A percentile compares a stretch with the other conserved stretches of the same genome.
Conservation (phyloP, 2,113 vertebrate genomes). For the Phyllopteryx taeniolatus region DNA sequence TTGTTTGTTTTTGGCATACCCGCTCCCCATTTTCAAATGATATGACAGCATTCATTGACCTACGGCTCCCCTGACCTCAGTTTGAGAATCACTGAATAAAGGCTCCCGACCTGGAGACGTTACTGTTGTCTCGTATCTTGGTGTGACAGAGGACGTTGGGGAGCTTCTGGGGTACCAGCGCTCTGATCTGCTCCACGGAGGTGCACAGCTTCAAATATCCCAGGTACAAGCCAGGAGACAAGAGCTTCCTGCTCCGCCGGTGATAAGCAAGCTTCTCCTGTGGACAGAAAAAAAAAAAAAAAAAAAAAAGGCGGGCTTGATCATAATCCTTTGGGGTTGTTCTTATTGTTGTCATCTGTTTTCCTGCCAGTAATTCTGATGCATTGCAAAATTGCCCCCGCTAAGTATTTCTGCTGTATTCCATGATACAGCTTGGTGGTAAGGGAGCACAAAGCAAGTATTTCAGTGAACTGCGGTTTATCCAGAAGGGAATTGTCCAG, state of each 20-base stretch:
- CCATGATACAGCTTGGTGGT: conserved; percentile 58
- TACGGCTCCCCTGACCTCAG: neutral
- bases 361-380: conserved; percentile 27
- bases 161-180: conserved; percentile 82
- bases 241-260: conserved; percentile 77
- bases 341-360: neutral
- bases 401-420: conserved; percentile 41
- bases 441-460: conserved; percentile 59
- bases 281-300: neutral
- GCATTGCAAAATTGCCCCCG: conserved; percentile 18
- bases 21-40: too few species aligned
- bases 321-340: neutral
- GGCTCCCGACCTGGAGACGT: conserved; percentile 80
- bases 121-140: conserved; percentile 85
- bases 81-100: neutral
- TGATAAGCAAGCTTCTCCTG: conserved; percentile 89
- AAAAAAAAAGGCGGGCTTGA: neutral
- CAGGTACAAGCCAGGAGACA: conserved; percentile 83
- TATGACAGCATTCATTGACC: too few species aligned
- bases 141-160: conserved; percentile 88
- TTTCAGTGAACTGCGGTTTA: conserved; percentile 58
- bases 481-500: conserved; percentile 40
- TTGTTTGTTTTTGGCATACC: too few species aligned
- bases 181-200: conserved; percentile 88
- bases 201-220: conserved; percentile 90